Conservation (phyloP, 1,140 invertebrate genomes). For the Dreissena polymorpha region DNA sequence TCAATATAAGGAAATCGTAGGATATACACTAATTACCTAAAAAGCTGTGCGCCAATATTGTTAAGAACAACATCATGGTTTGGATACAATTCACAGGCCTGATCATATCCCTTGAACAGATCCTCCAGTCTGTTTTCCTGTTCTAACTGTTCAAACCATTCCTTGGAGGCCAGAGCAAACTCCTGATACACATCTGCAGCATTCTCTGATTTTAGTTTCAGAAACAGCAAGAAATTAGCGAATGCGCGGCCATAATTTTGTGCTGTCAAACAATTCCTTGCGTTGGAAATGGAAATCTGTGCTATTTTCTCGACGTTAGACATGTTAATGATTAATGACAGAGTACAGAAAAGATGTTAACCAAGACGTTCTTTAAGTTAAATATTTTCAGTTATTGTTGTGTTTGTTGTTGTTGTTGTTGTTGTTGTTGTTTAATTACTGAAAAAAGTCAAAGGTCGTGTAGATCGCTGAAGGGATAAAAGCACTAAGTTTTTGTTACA, state of each 20-base stretch:
- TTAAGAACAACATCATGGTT: conserved; percentile 77
- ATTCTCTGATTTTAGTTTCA: conserved; percentile 63
- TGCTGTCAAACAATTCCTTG: conserved; percentile 56
- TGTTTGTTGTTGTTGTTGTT: not conserved
- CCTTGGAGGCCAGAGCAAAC: conserved; percentile 65
- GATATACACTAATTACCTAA: conserved; percentile 72
- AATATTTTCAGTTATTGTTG: too few relatives aligned
- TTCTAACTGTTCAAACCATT: conserved; percentile 69
- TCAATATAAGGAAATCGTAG: too few relatives aligned
- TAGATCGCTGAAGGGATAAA: too few relatives aligned
- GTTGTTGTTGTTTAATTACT: too few relatives aligned
- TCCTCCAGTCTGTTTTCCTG: conserved; percentile 65
- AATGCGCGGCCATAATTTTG: conserved; percentile 71
- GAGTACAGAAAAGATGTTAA: not conserved
- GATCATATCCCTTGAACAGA: conserved; percentile 78
- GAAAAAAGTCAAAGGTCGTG: too few relatives aligned
- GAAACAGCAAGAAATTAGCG: conserved; percentile 69
- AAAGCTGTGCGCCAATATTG: conserved; percentile 78
- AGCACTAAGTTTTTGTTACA: too few relatives aligned
- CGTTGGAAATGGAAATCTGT: conserved; percentile 59
- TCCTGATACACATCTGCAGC: conserved; percentile 62
- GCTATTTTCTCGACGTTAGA: conserved; percentile 42
- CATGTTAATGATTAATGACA: conserved; percentile 12
- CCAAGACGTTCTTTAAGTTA: too few relatives aligned
- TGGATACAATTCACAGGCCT: conserved; percentile 78